Percentiles rank a stretch among this genome's conserved stretches.
phyloP scores from a whole-genome alignment of 2,888 invertebrate genomes.

The Acronicta alni region DNA sequence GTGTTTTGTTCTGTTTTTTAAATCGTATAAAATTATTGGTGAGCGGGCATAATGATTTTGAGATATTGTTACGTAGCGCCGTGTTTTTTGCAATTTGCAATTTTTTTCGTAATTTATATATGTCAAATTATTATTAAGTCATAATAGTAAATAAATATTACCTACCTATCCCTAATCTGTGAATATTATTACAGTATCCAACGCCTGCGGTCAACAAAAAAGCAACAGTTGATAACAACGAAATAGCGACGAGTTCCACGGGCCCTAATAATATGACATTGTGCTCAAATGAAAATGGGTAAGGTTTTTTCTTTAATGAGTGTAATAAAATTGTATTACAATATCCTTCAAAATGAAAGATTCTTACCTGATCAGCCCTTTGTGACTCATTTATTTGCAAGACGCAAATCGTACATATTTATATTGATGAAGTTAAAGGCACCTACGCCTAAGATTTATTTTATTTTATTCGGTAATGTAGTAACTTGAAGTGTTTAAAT shows the following conservation, averaged over 20 bases:
- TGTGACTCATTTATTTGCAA: background rate
- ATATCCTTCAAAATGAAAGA: background rate
- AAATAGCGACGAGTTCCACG: slow-evolving; percentile 13
- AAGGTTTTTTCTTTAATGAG: slow-evolving; percentile 3
- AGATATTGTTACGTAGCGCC: slow-evolving; percentile 18
- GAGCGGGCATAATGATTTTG: slow-evolving; percentile 16
- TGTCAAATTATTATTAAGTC: background rate
- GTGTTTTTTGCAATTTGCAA: background rate
- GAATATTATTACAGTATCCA: slow-evolving; percentile 71
- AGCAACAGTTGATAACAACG: slow-evolving; percentile 54
- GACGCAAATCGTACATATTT: background rate
- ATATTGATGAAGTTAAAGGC: no score
- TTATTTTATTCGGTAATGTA: no score
- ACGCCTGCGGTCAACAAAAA: slow-evolving; percentile 69
- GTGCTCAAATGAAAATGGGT: slow-evolving; percentile 40
- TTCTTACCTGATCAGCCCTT: no score
- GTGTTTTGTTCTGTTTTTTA: slow-evolving; percentile 39
- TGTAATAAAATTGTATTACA: background rate
- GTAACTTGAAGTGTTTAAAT: no score
- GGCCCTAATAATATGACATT: slow-evolving; percentile 10
- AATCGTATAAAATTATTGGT: slow-evolving; percentile 23
- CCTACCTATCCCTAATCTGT: background rate
- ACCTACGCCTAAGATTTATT: no score
- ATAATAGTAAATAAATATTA: background rate
- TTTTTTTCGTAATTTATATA: slow-evolving; percentile 4